phyloP scores from a whole-genome alignment of 2,113 vertebrate species.

The Scatophagus argus region DNA sequence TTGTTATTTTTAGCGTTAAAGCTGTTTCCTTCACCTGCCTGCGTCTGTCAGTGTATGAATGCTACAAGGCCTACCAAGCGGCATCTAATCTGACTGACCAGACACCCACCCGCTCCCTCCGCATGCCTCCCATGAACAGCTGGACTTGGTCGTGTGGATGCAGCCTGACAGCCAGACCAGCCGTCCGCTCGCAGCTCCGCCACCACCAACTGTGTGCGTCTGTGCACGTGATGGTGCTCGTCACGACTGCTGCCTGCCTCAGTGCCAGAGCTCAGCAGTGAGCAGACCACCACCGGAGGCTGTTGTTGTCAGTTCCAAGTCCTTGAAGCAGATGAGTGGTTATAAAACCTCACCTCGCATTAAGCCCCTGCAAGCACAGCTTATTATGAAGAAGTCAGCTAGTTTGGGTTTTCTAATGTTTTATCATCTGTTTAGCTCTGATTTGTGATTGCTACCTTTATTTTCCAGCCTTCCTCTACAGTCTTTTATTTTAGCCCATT shows the following conservation, averaged over 20 bases:
- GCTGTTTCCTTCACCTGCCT: constrained; percentile 76
- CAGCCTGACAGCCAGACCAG: constrained; percentile 51
- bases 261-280: constrained; percentile 53
- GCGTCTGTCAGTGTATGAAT: constrained; percentile 50
- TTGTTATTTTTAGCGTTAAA: constrained; percentile 69
- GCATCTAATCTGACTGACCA: constrained; percentile 28
- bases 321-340: constrained; percentile 53
- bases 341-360: constrained; percentile 38
- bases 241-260: constrained; percentile 57
- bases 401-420: constrained; percentile 25
- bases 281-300: constrained; percentile 61
- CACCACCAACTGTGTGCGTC: constrained; percentile 54
- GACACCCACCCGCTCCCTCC: constrained; percentile 41
- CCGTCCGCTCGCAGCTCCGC: constrained; percentile 19
- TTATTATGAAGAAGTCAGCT: constrained; percentile 27
- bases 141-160: constrained; percentile 43
- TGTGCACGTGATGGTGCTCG: constrained; percentile 51
- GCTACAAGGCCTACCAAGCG: constrained; percentile 19
- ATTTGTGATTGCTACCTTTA: constrained; percentile 26
- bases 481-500: constrained; percentile 19
- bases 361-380: constrained; percentile 8
- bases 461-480: constrained; percentile 4
- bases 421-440: constrained; percentile 45
- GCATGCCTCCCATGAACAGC: constrained; percentile 52
- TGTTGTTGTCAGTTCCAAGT: constrained; percentile 48